Evolutionary conservation across 2,797 vertebrate genomes (phyloP), one percentile per base, ranked within the genome.

Genomic region (Phrynocephalus guinanensis): DNA sequence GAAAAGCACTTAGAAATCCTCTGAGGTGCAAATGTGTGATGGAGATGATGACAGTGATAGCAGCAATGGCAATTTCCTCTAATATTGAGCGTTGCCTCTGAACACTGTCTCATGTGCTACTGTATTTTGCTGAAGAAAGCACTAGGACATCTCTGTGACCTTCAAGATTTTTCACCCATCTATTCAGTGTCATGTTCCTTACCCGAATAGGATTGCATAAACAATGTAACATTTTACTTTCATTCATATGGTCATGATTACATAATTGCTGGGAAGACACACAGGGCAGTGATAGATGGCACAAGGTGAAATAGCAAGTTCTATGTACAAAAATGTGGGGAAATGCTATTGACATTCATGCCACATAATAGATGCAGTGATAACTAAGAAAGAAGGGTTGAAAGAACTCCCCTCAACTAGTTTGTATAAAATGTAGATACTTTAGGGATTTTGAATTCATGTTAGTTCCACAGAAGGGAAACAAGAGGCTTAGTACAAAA

Each of bases 1-100:
- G 48, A 71, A 85, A 88, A 82, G 87, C 63, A 88, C 66, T 85
- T 85, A 82, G 71, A 88, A 85, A 85, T 68, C 83, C 63, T 70
- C 73, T 63, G 87, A 88, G 70, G 81, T 82, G 48, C 71, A 85
- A 85, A 85, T 88, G 83, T 82, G 79, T 85, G 79, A 60, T 85
- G 79, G 78, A 56, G 79, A 85, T 50, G 26, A 83, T 30, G 78
- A 76, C 52, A 26, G 48, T 75, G 83, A 80, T 56, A 56, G 78
- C 56, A 81, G 60, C 72, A 85, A 48, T 70, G 72, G 63, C 30
- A 81, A 30, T 68, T 85, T 67, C 60, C 71, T n/a, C 63, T 76
- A 76, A 88, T 76, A 81, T 75, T 81, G 60, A 30, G 50, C 15
- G 76, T 80, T 85, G 50, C 63, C 30, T 82, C 38, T 87, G 18